phyloP scores from a whole-genome alignment of 2,797 vertebrate species.

The Melanogrammus aeglefinus region DNA sequence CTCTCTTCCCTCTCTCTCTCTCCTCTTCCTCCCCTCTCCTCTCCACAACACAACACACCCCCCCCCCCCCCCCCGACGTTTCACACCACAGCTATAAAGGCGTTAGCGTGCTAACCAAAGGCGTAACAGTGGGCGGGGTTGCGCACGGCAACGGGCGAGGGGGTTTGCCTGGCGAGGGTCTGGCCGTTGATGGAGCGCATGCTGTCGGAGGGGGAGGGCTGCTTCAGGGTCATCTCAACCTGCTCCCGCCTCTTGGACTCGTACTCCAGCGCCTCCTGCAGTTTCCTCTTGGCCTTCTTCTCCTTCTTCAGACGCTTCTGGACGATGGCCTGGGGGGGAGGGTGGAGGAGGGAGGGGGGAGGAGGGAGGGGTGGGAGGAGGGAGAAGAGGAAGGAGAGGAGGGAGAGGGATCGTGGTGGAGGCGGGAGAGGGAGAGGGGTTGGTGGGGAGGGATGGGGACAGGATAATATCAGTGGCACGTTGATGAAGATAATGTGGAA shows the following conservation, averaged over 20 bases:
- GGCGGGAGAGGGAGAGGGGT: too few relatives aligned
- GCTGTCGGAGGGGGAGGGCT: slow-evolving; percentile 92
- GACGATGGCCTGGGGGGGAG: slow-evolving; percentile 86
- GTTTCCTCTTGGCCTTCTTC: slow-evolving; percentile 99
- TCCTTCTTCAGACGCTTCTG: slow-evolving; percentile 99
- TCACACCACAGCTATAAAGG: neutral
- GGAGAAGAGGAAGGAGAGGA: neutral
- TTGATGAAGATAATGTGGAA: too few relatives aligned
- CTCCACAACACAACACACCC: neutral
- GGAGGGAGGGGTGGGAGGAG: too few relatives aligned
- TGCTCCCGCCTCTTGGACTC: slow-evolving; percentile 97
- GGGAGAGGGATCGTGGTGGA: neutral
- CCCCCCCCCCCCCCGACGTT: too few relatives aligned
- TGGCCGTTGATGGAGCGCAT: slow-evolving; percentile 96
- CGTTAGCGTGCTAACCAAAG: neutral
- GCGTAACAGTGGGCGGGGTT: neutral
- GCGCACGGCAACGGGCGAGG: slow-evolving; percentile 42
- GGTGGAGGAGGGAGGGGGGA: neutral
- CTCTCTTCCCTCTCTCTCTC: neutral
- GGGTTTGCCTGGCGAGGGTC: slow-evolving; percentile 52
- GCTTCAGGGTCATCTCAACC: slow-evolving; percentile 92
- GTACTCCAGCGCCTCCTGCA: slow-evolving; percentile 98
- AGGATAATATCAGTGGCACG: neutral
- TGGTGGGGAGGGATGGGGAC: too few relatives aligned
- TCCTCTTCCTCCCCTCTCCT: neutral